Conservation (phyloP, 2,113 vertebrate species). For the Peromyscus leucopus region DNA sequence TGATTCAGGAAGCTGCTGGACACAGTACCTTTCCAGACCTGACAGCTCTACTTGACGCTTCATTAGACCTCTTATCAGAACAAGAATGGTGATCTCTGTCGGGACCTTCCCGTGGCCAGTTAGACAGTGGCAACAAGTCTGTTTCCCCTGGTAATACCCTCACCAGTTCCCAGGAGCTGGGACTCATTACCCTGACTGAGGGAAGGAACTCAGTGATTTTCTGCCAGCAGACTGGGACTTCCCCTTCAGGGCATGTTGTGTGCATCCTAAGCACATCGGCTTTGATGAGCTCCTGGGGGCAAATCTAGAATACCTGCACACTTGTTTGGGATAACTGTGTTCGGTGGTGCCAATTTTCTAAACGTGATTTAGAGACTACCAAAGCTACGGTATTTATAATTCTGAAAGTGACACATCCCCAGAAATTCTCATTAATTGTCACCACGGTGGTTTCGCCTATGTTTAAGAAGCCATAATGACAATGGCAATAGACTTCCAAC, state of each 20-base stretch:
- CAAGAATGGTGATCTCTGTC: conserved; percentile 89
- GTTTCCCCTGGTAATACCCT: conserved; percentile 93
- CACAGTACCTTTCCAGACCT: conserved; percentile 85
- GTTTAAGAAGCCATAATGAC: conserved; percentile 47
- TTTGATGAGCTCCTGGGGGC: background rate
- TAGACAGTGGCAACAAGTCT: conserved; percentile 88
- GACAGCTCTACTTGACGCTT: conserved; percentile 94
- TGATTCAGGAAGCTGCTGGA: conserved; percentile 83
- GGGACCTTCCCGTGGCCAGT: conserved; percentile 89
- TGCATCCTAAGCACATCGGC: background rate
- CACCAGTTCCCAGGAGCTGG: conserved; percentile 94
- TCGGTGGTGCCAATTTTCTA: background rate
- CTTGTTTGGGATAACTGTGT: background rate
- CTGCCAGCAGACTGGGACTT: conserved; percentile 73
- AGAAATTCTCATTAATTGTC: conserved; percentile 69
- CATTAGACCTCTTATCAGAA: conserved; percentile 92
- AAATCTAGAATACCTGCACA: background rate
- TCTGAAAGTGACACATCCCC: conserved; percentile 60
- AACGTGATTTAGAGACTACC: too few relatives aligned
- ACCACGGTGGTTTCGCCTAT: conserved; percentile 27
- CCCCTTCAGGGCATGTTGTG: conserved; percentile 64
- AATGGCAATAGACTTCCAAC: conserved; percentile 39
- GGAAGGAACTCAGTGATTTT: conserved; percentile 84
- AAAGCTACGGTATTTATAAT: conserved; percentile 37
- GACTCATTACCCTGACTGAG: conserved; percentile 87